Base-by-base conservation (phyloP, 2,113 vertebrate genomes). In the Nyctibius bracteatus region DNA sequence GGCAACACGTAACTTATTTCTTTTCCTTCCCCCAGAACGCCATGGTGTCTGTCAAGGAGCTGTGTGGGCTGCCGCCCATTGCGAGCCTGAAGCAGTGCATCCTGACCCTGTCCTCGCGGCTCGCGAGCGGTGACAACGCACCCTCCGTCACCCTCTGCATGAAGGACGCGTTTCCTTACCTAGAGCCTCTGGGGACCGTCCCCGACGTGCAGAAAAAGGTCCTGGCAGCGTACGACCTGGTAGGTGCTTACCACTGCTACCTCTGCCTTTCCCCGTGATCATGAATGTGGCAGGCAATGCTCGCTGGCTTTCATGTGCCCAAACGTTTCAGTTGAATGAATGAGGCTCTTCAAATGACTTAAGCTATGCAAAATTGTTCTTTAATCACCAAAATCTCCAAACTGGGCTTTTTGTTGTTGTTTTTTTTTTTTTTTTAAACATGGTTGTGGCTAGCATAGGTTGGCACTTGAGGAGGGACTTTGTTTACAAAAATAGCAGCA, bases 31-130 rank as follows among this genome's bases (percentile, higher is more conserved):
- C 41, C 6, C 96, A 99, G 99, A 99, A 99, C 8, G 97, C 99
- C 46, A 98, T 99, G 14, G 97, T 99, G 91, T 98, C 98, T 5
- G 97, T 99, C 90, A 99, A 99, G 96, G 99, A 99, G 96, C 98
- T 99, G 90, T 99, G 99, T n/a, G 99, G 99, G 97, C 99, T 99
- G 93, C 99, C 99, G 59, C 98, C 99, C 18, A 99, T 99, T 61
- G 98, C 99, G 75, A 99, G 99, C 93, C 97, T 99, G 92, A 99
- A 99, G 97, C 99, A 99, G 98, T 99, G 99, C 98, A 99, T 99
- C 97, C 97, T 99, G 96, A 99, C 98, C 31, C 95, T 99, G 95
- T 98, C 99, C 90, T 98, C 99, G 0, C 97, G 99, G 51, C 98
- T 99, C 10, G 97, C 99, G 88, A 97, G 95, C 92, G 94, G 98